A percentile compares a stretch with the other conserved stretches of the same genome.
phyloP scores from a whole-genome alignment of 2,888 invertebrate genomes.

The Ecliptopera silaceata region DNA sequence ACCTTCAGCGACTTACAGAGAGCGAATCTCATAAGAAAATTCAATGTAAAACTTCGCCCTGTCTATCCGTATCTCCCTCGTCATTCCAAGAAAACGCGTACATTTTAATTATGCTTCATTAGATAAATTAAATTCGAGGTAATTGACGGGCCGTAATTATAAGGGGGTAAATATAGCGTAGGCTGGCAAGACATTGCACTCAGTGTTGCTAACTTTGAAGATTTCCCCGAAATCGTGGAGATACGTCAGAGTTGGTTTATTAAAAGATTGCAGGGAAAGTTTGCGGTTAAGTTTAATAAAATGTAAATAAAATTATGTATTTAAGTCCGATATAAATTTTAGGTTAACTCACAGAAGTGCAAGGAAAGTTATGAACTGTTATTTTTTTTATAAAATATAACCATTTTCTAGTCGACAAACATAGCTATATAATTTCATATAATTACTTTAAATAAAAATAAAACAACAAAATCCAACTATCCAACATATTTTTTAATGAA shows the following conservation, averaged over 20 bases:
- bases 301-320: slow-evolving; percentile 53
- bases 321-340: slow-evolving; percentile 35
- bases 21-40: slow-evolving; percentile 28
- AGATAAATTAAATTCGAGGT: slow-evolving; percentile 80
- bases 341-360: neutral
- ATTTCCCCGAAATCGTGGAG: slow-evolving; percentile 41
- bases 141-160: slow-evolving; percentile 77
- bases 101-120: slow-evolving; percentile 83
- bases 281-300: slow-evolving; percentile 56
- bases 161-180: slow-evolving; percentile 48
- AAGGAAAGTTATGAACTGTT: neutral
- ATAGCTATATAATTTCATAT: too few species aligned
- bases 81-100: slow-evolving; percentile 69
- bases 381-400: neutral
- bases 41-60: slow-evolving; percentile 46
- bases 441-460: too few species aligned
- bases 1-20: slow-evolving; percentile 19
- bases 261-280: slow-evolving; percentile 54
- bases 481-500: too few species aligned
- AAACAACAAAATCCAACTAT: too few species aligned
- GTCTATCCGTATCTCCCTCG: slow-evolving; percentile 48
- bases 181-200: slow-evolving; percentile 56
- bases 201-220: slow-evolving; percentile 54
- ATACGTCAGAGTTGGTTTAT: slow-evolving; percentile 49
- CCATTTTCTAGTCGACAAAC: too few species aligned